Conservation (phyloP, 2,797 vertebrate genomes). For the Sorex maritimensis region DNA sequence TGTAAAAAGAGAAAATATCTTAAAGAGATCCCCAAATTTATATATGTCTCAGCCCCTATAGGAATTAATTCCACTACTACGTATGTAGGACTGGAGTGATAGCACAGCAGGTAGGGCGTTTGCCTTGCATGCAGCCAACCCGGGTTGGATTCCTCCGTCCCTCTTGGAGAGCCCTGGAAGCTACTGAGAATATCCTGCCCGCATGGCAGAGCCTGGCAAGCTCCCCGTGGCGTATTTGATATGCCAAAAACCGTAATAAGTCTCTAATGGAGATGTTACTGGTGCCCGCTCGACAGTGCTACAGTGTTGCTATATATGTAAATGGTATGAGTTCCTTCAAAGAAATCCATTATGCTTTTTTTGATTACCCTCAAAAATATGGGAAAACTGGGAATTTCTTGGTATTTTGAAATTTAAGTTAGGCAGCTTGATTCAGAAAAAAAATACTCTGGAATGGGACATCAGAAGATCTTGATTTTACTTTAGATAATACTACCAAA, state of each 20-base stretch:
- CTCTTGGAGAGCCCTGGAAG: no score
- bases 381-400: conserved; percentile 15
- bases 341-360: conserved; percentile 55
- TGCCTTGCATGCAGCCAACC: no score
- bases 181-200: no score
- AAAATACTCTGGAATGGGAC: conserved; percentile 45
- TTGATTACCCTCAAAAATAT: conserved; percentile 8
- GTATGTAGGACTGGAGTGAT: not conserved
- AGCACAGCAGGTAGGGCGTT: no score
- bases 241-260: no score
- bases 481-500: not conserved
- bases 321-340: not conserved
- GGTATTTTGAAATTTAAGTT: conserved; percentile 6
- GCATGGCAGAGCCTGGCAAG: no score
- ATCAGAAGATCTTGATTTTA: conserved; percentile 50
- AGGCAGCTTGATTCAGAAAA: not conserved
- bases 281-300: no score
- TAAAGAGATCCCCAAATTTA: conserved; percentile 27
- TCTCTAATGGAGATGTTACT: no score
- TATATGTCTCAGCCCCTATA: not conserved
- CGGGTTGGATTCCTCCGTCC: no score
- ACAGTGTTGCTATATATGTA: not conserved
- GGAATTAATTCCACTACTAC: not conserved
- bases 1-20: not conserved
- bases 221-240: no score